These are phyloP conservation scores for Tholera decimalis DNA, from an alignment of 2,888 invertebrate species.

Conservation along the genomic window DNA sequence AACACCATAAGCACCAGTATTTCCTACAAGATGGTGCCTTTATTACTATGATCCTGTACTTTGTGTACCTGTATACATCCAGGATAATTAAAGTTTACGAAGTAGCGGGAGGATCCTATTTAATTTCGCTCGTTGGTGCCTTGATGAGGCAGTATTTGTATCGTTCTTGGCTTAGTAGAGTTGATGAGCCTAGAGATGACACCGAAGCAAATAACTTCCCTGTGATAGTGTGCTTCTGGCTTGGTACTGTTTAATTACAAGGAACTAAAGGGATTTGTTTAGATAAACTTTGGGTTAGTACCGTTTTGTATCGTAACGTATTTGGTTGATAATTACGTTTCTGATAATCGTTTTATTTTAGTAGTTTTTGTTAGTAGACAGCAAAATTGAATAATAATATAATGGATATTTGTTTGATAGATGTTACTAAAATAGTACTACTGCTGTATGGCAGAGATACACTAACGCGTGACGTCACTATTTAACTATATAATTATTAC, in stretches of 20 bases:
- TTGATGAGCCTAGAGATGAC: slow-evolving; percentile 28
- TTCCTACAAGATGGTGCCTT: slow-evolving; percentile 26
- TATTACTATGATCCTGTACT: slow-evolving; percentile 24
- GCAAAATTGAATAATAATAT: too few species aligned
- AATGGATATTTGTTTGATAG: too few species aligned
- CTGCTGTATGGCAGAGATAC: too few species aligned
- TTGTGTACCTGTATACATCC: slow-evolving; percentile 13
- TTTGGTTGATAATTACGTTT: too few species aligned
- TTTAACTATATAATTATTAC: too few species aligned
- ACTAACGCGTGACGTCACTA: too few species aligned
- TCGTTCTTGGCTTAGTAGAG: slow-evolving; percentile 33
- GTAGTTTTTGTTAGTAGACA: too few species aligned
- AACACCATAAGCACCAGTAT: slow-evolving; percentile 21
- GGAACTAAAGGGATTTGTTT: slow-evolving; percentile 2
- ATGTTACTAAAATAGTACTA: too few species aligned
- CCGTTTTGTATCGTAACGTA: too few species aligned
- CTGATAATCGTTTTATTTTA: too few species aligned
- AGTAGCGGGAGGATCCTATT: slow-evolving; percentile 53
- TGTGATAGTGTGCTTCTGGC: slow-evolving; percentile 28
- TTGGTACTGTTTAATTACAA: slow-evolving; percentile 31
- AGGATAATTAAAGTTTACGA: slow-evolving; percentile 58
- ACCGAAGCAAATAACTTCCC: slow-evolving; percentile 17
- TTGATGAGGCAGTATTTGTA: slow-evolving; percentile 39
- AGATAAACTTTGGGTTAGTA: slow-evolving; percentile 1
- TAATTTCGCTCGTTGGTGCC: slow-evolving; percentile 53